phyloP scores from a whole-genome alignment of 2,797 vertebrate genomes.

The Anabas testudineus region DNA sequence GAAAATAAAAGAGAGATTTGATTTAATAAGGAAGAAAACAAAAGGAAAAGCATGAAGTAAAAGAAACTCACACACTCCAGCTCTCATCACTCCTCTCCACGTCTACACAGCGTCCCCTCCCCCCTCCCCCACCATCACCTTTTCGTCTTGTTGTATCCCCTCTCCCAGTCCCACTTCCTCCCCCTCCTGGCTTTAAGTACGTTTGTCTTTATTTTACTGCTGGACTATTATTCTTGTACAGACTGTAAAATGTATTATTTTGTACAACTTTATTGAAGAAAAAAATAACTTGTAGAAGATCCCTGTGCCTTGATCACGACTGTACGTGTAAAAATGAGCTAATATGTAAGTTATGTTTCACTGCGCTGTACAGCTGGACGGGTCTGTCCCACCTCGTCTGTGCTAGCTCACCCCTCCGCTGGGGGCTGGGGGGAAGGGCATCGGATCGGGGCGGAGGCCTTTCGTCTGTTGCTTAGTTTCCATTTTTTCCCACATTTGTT shows the following conservation, averaged over 20 bases:
- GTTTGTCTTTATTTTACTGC: slow-evolving; percentile 91
- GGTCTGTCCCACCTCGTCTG: slow-evolving; percentile 85
- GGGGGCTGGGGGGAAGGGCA: slow-evolving; percentile 50
- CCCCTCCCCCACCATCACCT: slow-evolving; percentile 13
- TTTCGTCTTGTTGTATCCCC: slow-evolving; percentile 48
- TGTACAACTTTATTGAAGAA: slow-evolving; percentile 96
- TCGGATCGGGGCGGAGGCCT: slow-evolving; percentile 77
- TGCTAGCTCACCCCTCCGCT: slow-evolving; percentile 57
- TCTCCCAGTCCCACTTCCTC: slow-evolving; percentile 10
- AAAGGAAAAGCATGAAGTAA: slow-evolving; percentile 62
- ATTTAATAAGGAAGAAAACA: slow-evolving; percentile 66
- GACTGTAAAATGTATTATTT: slow-evolving; percentile 99
- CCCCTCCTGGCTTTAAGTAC: slow-evolving; percentile 72
- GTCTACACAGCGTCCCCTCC: slow-evolving; percentile 7
- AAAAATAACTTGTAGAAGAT: slow-evolving; percentile 91
- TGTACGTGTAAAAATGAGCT: slow-evolving; percentile 93
- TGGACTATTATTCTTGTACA: slow-evolving; percentile 99
- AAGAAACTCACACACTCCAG: slow-evolving; percentile 27
- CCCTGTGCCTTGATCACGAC: slow-evolving; percentile 98
- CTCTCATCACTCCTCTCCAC: slow-evolving; percentile 14
- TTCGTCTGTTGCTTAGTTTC: slow-evolving; percentile 89
- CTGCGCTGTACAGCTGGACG: slow-evolving; percentile 92
- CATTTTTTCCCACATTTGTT: slow-evolving; percentile 74
- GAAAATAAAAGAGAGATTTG: slow-evolving; percentile 84
- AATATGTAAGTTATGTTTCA: slow-evolving; percentile 90